These are phyloP conservation scores for Apostichopus japonicus DNA, from an alignment of 35 echinoderm and acorn worm species.

Conservation along the genomic window DNA sequence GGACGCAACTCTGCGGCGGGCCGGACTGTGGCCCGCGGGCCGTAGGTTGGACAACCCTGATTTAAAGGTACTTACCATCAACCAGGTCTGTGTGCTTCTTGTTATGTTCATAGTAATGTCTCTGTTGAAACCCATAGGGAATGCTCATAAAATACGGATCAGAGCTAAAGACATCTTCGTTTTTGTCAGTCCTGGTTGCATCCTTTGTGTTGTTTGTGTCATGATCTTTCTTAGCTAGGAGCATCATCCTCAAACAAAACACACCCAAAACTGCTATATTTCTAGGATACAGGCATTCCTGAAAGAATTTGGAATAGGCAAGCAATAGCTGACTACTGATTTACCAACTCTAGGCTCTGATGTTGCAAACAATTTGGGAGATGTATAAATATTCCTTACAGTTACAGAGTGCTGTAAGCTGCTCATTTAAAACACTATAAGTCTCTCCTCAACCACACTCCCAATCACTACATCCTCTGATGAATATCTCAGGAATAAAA, in stretches of 20 bases:
- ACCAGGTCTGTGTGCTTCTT: constrained; percentile 32
- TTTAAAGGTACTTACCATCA: constrained; percentile 13
- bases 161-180: not conserved
- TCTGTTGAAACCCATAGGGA: constrained; percentile 27
- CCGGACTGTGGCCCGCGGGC: no score
- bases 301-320: not conserved
- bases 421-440: no score
- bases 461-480: no score
- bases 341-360: no score
- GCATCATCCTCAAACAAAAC: not conserved
- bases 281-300: not conserved
- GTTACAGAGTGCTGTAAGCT: no score
- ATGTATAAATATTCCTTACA: no score
- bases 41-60: no score
- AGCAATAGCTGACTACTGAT: not conserved
- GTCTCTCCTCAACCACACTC: no score
- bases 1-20: no score
- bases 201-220: not conserved
- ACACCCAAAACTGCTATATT: not conserved
- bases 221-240: not conserved
- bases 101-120: constrained; percentile 18
- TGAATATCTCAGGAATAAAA: no score
- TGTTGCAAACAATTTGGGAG: no score
- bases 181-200: not conserved
- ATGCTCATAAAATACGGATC: constrained; percentile 40